A percentile compares a stretch with the other conserved stretches of the same genome.
phyloP scores from a whole-genome alignment of 2,113 vertebrate species.

The Chaetorhynchus papuensis region DNA sequence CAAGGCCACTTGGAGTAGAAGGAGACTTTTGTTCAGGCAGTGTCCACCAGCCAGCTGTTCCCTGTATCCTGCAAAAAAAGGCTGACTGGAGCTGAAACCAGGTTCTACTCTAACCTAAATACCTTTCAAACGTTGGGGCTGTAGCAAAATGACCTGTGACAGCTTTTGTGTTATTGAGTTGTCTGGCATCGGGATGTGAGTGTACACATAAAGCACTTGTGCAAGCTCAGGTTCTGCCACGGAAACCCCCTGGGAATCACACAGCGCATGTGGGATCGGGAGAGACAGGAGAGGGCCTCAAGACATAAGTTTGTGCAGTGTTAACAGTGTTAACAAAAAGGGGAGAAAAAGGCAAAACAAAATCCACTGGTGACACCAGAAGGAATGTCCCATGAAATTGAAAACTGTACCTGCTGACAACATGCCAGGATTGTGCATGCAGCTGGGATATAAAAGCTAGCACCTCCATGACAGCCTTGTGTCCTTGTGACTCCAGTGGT shows the following conservation, averaged over 20 bases:
- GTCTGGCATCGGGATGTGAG: background rate
- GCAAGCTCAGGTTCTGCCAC: background rate
- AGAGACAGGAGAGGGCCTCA: background rate
- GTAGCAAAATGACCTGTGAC: background rate
- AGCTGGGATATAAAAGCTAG: background rate
- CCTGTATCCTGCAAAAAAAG: background rate
- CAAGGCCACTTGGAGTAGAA: background rate
- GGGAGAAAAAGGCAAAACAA: background rate
- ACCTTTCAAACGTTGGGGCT: background rate
- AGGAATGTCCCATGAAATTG: background rate
- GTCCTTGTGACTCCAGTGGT: background rate
- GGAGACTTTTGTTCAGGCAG: background rate
- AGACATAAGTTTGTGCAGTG: background rate
- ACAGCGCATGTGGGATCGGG: rapidly evolving
- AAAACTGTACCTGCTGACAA: background rate
- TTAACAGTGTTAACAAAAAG: background rate
- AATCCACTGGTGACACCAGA: background rate
- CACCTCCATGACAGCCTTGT: background rate
- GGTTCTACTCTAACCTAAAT: background rate
- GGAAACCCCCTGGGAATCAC: background rate
- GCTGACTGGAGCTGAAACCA: background rate
- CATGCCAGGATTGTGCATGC: background rate
- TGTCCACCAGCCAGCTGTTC: background rate
- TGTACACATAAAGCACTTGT: rapidly evolving
- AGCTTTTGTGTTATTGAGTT: background rate